Evolutionary conservation across 2,888 invertebrate genomes (phyloP).

Genomic region (Petrolisthes cinctipes): DNA sequence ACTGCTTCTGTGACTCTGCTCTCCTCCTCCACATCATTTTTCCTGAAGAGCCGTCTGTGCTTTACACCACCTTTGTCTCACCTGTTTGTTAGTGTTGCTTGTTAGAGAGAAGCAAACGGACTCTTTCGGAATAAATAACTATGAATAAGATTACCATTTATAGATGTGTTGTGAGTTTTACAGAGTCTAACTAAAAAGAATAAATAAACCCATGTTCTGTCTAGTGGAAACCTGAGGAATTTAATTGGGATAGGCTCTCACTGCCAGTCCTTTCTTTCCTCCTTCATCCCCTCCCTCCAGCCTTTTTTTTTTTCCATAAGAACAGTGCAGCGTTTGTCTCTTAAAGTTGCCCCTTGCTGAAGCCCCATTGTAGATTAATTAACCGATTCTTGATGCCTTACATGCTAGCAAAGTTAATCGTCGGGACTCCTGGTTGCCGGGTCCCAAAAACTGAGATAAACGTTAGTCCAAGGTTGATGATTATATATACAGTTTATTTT

Average conservation of each 20-base stretch:
- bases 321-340: slow-evolving; percentile 7
- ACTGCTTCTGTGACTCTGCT: slow-evolving; percentile 3
- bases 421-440: slow-evolving; percentile 46
- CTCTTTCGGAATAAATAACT: slow-evolving; percentile 29
- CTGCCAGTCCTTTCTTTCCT: slow-evolving; percentile 11
- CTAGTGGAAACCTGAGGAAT: slow-evolving; percentile 38
- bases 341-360: slow-evolving; percentile 3
- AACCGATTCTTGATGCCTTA: slow-evolving; percentile 57
- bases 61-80: slow-evolving; percentile 54
- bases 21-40: slow-evolving; percentile 45
- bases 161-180: slow-evolving; percentile 61
- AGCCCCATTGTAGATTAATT: slow-evolving; percentile 43
- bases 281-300: neutral
- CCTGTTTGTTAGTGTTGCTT: slow-evolving; percentile 62
- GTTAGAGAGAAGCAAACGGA: slow-evolving; percentile 57
- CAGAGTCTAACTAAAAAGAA: slow-evolving; percentile 55
- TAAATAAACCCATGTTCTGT: slow-evolving; percentile 33
- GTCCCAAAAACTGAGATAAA: slow-evolving; percentile 40
- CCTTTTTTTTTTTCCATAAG: neutral
- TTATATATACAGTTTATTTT: slow-evolving; percentile 60
- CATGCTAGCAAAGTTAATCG: slow-evolving; percentile 38
- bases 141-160: slow-evolving; percentile 55
- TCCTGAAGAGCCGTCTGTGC: slow-evolving; percentile 40
- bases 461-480: slow-evolving; percentile 60
- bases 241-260: neutral